Base-by-base conservation (phyloP, 92 coral and sea anemone genomes). In the Zoanthus gigantus region DNA sequence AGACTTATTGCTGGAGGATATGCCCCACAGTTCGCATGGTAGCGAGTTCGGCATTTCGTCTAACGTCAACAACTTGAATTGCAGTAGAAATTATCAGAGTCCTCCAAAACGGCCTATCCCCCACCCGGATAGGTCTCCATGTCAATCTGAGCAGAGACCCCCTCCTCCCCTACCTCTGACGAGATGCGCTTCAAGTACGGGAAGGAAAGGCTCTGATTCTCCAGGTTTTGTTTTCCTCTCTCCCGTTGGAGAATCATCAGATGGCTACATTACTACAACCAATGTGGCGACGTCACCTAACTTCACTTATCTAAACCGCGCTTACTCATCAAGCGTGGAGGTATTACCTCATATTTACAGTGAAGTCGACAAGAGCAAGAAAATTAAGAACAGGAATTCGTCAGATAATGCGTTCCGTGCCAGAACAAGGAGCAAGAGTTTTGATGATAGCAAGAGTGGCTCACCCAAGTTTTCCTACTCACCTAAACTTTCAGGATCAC, bases 301-400 rank as follows among this genome's bases (percentile, higher is more conserved):
- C 72, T 95, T 93, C 82, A 75, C 91, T 71, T 95, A 94, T 72
- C 45, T 95, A 65, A 93, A 95, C 89, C 83, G 92, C n/a, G 92
- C 94, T 32, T 83, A 93, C 69, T 93, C 98, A 2, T 91, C 92
- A 18, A 95, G 98, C 65, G 93, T 95, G 56, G 98, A 95, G 80
- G 98, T 95, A 23, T 66, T 95, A 74, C 96, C 98, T 9, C 84
- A 90, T 50, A 68, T 95, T 17, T 95, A 95, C 77, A 94, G 96
- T 30, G 83, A 89, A 34, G 98, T 95, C 15, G 98, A 95, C 78
- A 91, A 89, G 54, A 86, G 92, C 71, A 95, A 93, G 83, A 95
- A 93, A 87, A 91, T 74, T 69, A 91, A 88, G 77, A 83, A 93
- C 46, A 87, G 89, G 23, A 87, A 77, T 58, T 66, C 32, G 15